Evolutionary conservation across 2,888 invertebrate species (phyloP), one percentile per base, ranked within the genome.

Genomic region (Melitaea athalia): DNA sequence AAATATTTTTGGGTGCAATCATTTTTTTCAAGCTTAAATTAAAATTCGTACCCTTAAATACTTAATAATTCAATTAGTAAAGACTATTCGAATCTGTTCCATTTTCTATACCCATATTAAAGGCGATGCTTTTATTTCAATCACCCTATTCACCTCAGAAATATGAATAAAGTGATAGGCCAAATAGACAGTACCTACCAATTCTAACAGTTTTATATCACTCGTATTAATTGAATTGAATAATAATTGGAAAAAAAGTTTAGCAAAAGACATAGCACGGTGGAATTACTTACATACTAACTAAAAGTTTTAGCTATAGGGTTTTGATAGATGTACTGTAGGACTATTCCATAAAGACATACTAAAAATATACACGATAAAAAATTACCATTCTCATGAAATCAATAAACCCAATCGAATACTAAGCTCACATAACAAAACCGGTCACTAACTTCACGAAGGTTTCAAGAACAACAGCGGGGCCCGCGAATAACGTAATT

Each of bases 401-500:
- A 57, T 42, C 57, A 42, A 57, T 57, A 57, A 15, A 42, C 11
- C 15, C n/a, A 57, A 38, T 60, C 43, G 53, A 61, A 33, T 33
- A 61, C 38, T 6, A 53, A 45, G 45, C 61, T 61, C 49, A 55
- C 59, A 53, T 55, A 53, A 62, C 59, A 62, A 59, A 67, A 73
- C 83, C 81, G 87, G 86, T 84, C 85, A 87, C 81, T 83, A 78
- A 79, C 79, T 81, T 82, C 77, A 75, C 76, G 79, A 75, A 77
- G 79, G 75, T 79, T 78, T 76, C 76, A 78, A 81, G 81, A 81
- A 79, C 80, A 79, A 75, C 79, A 77, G 77, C 77, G 75, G 76
- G 76, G 77, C 80, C 79, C 85, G 85, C 89, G 92, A 90, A 91
- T 93, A 93, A 93, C 88, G 92, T 93, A 93, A 93, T 94, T 93